phyloP scores from a whole-genome alignment of 35 echinoderm and acorn worm genomes.

The Chiridota heheva region DNA sequence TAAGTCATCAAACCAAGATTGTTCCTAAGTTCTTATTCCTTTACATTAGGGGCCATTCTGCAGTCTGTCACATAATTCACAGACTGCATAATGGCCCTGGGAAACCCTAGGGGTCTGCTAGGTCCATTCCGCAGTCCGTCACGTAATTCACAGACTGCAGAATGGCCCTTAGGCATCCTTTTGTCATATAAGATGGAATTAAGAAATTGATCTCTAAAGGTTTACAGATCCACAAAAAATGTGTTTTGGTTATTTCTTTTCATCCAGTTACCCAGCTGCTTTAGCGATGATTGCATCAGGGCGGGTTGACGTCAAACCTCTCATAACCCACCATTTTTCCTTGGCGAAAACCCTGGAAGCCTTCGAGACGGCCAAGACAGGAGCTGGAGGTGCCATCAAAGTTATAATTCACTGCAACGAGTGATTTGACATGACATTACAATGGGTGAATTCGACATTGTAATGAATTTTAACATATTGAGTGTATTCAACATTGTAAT shows the following conservation, averaged over 20 bases:
- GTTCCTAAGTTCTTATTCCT: too few species aligned
- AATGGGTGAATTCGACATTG: too few species aligned
- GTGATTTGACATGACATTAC: constrained; percentile 9
- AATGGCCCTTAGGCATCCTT: background rate
- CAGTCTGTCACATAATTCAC: too few species aligned
- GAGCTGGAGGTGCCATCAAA: constrained; percentile 90
- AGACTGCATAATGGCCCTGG: too few species aligned
- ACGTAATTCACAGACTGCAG: too few species aligned
- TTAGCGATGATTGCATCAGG: constrained; percentile 93
- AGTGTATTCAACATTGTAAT: too few species aligned
- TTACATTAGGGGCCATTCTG: too few species aligned
- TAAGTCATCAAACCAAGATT: too few species aligned
- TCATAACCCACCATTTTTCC: constrained; percentile 89
- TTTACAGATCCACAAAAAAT: background rate
- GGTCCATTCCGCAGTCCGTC: too few species aligned
- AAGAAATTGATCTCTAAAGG: background rate
- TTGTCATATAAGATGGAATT: background rate
- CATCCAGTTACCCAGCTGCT: constrained; percentile 79
- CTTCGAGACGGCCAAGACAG: constrained; percentile 93
- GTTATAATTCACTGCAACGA: constrained; percentile 92
- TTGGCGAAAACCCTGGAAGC: constrained; percentile 79
- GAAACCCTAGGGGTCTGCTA: too few species aligned
- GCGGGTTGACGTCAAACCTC: constrained; percentile 83
- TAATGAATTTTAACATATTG: too few species aligned
- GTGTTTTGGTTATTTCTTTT: background rate